Evolutionary conservation across 2,888 invertebrate genomes (phyloP), one percentile per base, ranked within the genome.

Genomic region (Vanessa cardui): DNA sequence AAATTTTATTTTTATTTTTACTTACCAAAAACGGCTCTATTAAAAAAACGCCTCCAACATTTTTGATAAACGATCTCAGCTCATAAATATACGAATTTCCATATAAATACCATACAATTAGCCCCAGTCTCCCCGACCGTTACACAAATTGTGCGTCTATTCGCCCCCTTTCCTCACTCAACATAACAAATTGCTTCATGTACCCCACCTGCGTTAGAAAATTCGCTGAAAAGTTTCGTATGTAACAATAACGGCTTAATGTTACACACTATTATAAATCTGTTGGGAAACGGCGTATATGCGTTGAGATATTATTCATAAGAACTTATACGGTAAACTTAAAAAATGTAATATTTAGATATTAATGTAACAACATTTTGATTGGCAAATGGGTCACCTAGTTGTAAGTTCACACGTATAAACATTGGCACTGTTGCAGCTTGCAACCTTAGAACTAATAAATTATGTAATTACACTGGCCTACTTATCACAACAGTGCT

Each of bases 131-230:
- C 71, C 70, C 72, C 66, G 70, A 62, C 71, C 72, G 72, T 59
- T 73, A 74, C 70, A 74, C 76, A 72, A 74, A 72, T 73, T 74
- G 72, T 73, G 71, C 71, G 70, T 74, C 70, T 73, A 71, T 72
- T 67, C 59, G 65, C 72, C 76, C 74, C 76, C 73, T 74, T 75
- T 72, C 74, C 76, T 73, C 73, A 75, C 75, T 74, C 71, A 71
- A 73, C 74, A 72, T 78, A 78, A 79, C 79, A 77, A 80, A 80
- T 78, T 77, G 77, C 73, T 74, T 70, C 69, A 65, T 72, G 68
- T 69, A 68, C 74, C 56, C 73, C 79, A 79, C 79, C 79, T 80
- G 77, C 70, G 77, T 73, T 74, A 69, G 72, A 73, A 64, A 72
- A 70, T 72, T 72, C 60, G 69, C 64, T 72, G 72, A 65, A 74